A percentile compares a stretch with the other conserved stretches of the same genome.
phyloP scores from a whole-genome alignment of 2,797 vertebrate genomes.

The Molossus molossus region DNA sequence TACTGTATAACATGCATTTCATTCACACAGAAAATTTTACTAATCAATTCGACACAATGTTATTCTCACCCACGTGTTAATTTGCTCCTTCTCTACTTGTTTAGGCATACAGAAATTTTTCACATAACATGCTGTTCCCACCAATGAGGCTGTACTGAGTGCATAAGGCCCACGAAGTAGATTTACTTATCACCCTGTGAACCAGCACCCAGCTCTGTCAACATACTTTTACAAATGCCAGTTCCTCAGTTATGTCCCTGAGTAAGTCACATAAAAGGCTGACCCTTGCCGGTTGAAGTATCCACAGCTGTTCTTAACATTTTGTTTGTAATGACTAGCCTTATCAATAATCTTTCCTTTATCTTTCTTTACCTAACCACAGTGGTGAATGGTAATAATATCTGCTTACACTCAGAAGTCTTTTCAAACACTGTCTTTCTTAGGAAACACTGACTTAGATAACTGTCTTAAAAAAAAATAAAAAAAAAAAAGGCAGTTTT shows the following conservation, averaged over 20 bases:
- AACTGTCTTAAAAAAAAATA: constrained; percentile 30
- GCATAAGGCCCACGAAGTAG: neutral
- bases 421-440: neutral
- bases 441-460: neutral
- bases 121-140: neutral
- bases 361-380: neutral
- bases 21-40: neutral
- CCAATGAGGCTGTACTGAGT: neutral
- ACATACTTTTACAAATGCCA: neutral
- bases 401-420: neutral
- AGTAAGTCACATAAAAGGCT: neutral
- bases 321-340: constrained; percentile 37
- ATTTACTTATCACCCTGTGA: neutral
- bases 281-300: neutral
- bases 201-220: neutral
- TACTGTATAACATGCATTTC: neutral
- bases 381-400: neutral
- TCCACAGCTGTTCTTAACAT: neutral
- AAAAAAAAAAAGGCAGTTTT: neutral
- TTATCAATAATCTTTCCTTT: constrained; percentile 38
- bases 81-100: neutral
- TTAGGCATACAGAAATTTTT: neutral
- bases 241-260: neutral
- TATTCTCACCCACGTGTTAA: constrained; percentile 14
- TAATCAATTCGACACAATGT: neutral